Evolutionary conservation across 2,113 vertebrate genomes (phyloP), one percentile per base, ranked within the genome.

Genomic region (Halcyon senegalensis): DNA sequence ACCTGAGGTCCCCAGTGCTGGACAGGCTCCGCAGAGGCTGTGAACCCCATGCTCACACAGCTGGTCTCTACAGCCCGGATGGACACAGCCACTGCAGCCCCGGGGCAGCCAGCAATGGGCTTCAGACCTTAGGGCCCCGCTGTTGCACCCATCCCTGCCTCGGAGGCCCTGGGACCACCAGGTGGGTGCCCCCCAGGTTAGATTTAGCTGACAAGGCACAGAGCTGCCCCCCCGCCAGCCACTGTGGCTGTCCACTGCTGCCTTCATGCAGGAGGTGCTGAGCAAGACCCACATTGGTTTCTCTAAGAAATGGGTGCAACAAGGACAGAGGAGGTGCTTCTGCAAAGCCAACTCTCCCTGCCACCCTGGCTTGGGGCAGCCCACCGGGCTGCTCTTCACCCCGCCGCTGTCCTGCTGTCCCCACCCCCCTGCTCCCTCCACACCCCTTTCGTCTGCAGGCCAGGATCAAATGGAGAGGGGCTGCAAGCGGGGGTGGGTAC

Each of bases 311-410:
- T 1, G 1, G 48, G 10, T 16, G 24, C 53, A 2, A 3, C 12
- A 17, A 0, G 51, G 28, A 19, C 13, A 30, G 62, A 53, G 0
- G 3, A 37, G 41, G 31, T 35, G 7, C 0, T 74, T 33, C 44
- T 8, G 58, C 23, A 66, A 62, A n/a, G 60, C 16, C 17, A 35
- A 31, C 28, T 3, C 21, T 16, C 64, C 24, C 16, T 30, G 48
- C 16, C 17, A 10, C 37, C 55, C 1, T 14, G 0, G 0, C 35
- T 4, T 2, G 35, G 4, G 55, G 21, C 37, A 31, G 19, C 63
- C 16, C 79, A 1, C 2, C 9, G 69, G 46, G 56, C 44, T 33
- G 64, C 37, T 70, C 37, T 35, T 51, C 46, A 3, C 31, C 19
- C 24, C 15, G 13, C 56, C 1, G 2, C 50, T 41, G 51, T 5